Evolutionary conservation across 2,113 vertebrate genomes (phyloP).

Genomic region (Upupa epops): DNA sequence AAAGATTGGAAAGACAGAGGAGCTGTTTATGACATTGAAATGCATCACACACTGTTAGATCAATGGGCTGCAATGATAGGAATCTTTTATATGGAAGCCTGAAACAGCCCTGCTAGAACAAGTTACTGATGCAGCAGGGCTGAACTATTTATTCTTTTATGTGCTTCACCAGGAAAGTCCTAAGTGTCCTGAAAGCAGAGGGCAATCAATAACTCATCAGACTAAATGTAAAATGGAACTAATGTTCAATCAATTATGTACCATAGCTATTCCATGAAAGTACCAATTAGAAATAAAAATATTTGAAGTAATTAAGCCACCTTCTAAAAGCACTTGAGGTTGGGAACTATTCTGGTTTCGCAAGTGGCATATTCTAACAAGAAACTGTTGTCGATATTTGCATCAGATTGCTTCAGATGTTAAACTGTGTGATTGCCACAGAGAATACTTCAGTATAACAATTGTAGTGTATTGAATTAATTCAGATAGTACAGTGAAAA

Average conservation of each 20-base stretch:
- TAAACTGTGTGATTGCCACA: neutral
- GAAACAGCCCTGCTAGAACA: neutral
- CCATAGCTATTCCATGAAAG: neutral
- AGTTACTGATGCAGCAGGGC: neutral
- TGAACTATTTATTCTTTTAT: neutral
- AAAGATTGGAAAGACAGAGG: neutral
- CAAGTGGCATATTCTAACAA: neutral
- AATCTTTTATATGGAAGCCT: neutral
- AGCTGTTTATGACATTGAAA: neutral
- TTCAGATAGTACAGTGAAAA: neutral
- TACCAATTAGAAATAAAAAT: conserved; percentile 27
- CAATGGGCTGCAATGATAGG: neutral
- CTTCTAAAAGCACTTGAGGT: conserved; percentile 7
- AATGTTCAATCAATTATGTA: conserved; percentile 35
- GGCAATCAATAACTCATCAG: conserved; percentile 42
- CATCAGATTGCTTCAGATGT: neutral
- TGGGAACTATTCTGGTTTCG: neutral
- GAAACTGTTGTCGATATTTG: neutral
- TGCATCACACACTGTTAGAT: neutral
- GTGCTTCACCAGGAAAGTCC: neutral
- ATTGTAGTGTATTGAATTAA: neutral
- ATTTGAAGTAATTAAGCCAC: conserved; percentile 30
- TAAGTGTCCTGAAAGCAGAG: conserved; percentile 38
- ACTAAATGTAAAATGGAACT: neutral
- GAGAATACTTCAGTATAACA: neutral